Evolutionary conservation across 2,113 vertebrate genomes (phyloP).

Genomic region (Symphodus melops): DNA sequence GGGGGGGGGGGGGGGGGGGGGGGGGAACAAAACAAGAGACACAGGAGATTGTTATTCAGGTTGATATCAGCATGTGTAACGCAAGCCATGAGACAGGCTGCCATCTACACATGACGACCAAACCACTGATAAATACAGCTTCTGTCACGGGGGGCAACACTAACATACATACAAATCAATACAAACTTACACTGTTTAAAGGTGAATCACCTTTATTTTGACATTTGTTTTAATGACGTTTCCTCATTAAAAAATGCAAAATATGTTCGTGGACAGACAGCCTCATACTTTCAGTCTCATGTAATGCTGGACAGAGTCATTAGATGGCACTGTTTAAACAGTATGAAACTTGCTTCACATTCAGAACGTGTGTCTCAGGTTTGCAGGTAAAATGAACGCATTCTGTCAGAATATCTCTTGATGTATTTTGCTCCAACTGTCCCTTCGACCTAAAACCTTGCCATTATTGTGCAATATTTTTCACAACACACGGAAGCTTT

Average conservation of each 20-base stretch:
- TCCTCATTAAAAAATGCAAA: constrained; percentile 63
- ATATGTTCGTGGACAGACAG: constrained; percentile 30
- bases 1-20: constrained; percentile 40
- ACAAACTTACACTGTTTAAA: no score
- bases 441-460: neutral
- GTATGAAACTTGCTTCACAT: constrained; percentile 4
- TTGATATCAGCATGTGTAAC: constrained; percentile 80
- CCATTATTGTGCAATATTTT: neutral
- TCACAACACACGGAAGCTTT: neutral
- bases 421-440: neutral
- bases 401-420: constrained; percentile 2
- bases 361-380: constrained; percentile 15
- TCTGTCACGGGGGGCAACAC: constrained; percentile 28
- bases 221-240: constrained; percentile 67
- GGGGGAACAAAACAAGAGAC: constrained; percentile 79
- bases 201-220: constrained; percentile 48
- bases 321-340: constrained; percentile 67
- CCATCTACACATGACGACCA: constrained; percentile 63
- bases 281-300: constrained; percentile 25
- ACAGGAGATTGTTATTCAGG: constrained; percentile 80
- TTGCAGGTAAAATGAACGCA: constrained; percentile 15
- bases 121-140: constrained; percentile 42
- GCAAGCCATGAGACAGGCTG: constrained; percentile 51
- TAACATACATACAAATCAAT: constrained; percentile 9
- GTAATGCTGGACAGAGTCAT: constrained; percentile 55